These are phyloP conservation scores for Yasuhikotakia modesta DNA, from an alignment of 2,797 vertebrate species.

Conservation along the genomic window DNA sequence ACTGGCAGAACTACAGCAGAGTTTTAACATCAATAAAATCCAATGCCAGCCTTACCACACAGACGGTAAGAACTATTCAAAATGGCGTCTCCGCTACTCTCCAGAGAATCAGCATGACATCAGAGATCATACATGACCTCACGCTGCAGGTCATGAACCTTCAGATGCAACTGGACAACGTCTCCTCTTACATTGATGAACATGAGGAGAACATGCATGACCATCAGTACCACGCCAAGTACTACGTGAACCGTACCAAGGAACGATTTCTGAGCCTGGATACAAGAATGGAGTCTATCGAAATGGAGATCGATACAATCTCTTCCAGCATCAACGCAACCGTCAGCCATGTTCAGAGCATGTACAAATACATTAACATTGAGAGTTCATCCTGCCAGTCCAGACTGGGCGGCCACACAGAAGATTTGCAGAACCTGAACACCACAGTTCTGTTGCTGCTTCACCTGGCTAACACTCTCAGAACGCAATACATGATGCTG, in stretches of 20 bases:
- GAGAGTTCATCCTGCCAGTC: conserved; percentile 89
- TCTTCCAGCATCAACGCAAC: conserved; percentile 93
- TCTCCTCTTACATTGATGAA: conserved; percentile 88
- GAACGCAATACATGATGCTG: conserved; percentile 83
- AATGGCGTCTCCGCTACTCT: conserved; percentile 74
- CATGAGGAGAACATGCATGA: conserved; percentile 93
- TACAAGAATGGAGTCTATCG: conserved; percentile 84
- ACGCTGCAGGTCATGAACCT: conserved; percentile 89
- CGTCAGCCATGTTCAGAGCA: conserved; percentile 91
- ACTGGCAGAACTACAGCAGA: conserved; percentile 92
- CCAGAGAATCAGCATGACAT: conserved; percentile 82
- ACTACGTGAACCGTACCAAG: conserved; percentile 88
- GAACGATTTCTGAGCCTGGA: conserved; percentile 89
- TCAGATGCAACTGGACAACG: conserved; percentile 91
- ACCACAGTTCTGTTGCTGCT: conserved; percentile 82
- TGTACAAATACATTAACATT: conserved; percentile 94
- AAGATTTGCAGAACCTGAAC: conserved; percentile 90
- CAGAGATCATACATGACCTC: conserved; percentile 85
- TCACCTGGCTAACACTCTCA: conserved; percentile 79
- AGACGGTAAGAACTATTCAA: conserved; percentile 82
- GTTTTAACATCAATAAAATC: conserved; percentile 78
- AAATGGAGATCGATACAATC: conserved; percentile 88
- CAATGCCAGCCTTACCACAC: conserved; percentile 79
- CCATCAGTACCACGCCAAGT: conserved; percentile 86
- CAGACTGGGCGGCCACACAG: conserved; percentile 84